These are phyloP conservation scores for Theocolax elegans DNA, from an alignment of 1,140 invertebrate species.

Conservation along the genomic window DNA sequence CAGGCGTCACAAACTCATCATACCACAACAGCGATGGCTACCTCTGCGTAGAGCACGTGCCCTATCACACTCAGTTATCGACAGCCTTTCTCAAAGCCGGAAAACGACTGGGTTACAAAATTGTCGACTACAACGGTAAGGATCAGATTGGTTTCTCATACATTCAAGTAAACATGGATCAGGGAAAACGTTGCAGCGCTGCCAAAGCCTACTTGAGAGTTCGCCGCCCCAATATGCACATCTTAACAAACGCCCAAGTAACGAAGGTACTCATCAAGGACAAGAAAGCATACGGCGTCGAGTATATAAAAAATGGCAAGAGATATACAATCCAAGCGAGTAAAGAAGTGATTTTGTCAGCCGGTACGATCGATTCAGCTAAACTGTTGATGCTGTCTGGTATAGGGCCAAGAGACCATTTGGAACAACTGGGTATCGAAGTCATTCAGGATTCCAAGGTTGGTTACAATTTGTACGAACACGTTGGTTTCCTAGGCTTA, in stretches of 20 bases:
- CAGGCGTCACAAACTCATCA: conserved; percentile 58
- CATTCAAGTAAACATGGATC: conserved; percentile 75
- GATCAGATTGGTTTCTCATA: conserved; percentile 70
- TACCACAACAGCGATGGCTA: conserved; percentile 67
- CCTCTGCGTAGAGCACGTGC: conserved; percentile 61
- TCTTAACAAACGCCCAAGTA: conserved; percentile 73
- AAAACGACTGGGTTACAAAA: conserved; percentile 66
- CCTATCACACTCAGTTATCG: conserved; percentile 62
- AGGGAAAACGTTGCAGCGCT: conserved; percentile 74
- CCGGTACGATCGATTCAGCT: conserved; percentile 76
- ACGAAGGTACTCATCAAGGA: conserved; percentile 73
- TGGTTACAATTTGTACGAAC: conserved; percentile 79
- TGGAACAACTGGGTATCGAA: conserved; percentile 75
- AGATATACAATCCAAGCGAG: conserved; percentile 63
- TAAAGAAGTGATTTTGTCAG: conserved; percentile 77
- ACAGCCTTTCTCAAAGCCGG: conserved; percentile 71
- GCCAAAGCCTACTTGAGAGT: conserved; percentile 72
- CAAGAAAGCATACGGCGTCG: conserved; percentile 70
- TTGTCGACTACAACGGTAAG: conserved; percentile 69
- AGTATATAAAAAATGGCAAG: conserved; percentile 69
- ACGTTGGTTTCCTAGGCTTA: conserved; percentile 76
- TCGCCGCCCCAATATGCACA: conserved; percentile 75
- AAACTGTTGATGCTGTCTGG: conserved; percentile 81
- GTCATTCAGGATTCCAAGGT: conserved; percentile 76
- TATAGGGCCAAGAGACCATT: conserved; percentile 76